Percentiles rank a stretch among this genome's conserved stretches.
Evolutionary conservation across 2,888 invertebrate species (phyloP).

Genomic region (Drosophila infuscata): DNA sequence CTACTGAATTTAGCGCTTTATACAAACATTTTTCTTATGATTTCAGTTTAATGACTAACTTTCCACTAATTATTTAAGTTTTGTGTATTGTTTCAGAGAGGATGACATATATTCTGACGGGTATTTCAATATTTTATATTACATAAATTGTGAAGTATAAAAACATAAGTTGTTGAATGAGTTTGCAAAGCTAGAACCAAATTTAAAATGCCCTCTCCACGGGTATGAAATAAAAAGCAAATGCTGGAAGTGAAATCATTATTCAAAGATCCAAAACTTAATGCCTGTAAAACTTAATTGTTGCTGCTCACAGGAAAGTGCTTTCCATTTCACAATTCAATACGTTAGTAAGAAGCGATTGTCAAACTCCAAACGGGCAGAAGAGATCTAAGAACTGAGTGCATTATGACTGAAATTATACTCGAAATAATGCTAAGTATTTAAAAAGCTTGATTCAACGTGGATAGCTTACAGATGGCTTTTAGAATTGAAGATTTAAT

Average conservation of each 20-base stretch:
- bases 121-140: background rate
- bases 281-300: background rate
- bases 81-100: background rate
- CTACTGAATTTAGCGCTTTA: background rate
- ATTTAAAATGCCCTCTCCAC: background rate
- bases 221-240: background rate
- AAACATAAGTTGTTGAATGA: background rate
- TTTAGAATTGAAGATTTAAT: conserved; percentile 18
- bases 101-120: background rate
- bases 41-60: background rate
- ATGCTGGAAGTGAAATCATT: background rate
- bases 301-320: background rate
- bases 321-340: background rate
- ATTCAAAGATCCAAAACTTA: background rate
- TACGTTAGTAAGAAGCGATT: background rate
- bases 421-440: conserved; percentile 7
- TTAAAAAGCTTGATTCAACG: conserved; percentile 19
- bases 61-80: background rate
- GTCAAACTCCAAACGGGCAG: background rate
- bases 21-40: background rate
- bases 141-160: background rate
- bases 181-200: background rate
- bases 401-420: conserved; percentile 12
- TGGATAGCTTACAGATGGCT: conserved; percentile 19
- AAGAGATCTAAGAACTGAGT: conserved; percentile 1